Base-by-base conservation (phyloP, 2,888 invertebrate species). In the Orgyia antiqua region DNA sequence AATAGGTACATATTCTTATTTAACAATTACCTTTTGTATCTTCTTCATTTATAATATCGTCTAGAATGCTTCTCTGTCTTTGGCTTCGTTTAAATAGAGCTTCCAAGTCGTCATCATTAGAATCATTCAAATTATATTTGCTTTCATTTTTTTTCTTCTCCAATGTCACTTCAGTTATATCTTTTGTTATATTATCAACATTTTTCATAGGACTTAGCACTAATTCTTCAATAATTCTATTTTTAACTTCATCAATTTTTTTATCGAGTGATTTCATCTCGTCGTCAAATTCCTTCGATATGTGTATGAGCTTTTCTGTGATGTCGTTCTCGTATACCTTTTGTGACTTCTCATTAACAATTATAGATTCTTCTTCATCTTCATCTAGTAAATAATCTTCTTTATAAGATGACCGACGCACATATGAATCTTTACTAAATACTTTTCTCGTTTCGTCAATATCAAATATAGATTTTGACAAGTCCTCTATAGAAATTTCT, bases 1-100 rank as follows among this genome's bases (percentile, higher is more conserved):
- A n/a, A n/a, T n/a, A n/a, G 55, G 47, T 59, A 63, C 68, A 52
- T 67, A 58, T 58, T 71, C 67, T 68, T 61, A 68, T 55, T 68
- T 61, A 64, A 69, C 54, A 74, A 67, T 84, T 87, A 87, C 87
- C 87, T 87, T 87, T 84, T 68, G 72, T 83, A 54, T 88, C 87
- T 82, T 89, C 89, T 61, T 89, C 86, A 60, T 88, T 88, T 38
- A 91, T 77, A 52, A 92, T 90, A 72, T 92, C 91, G 50, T 90
- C 91, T 56, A 92, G 84, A 55, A 91, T 88, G 72, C 90, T 91
- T 68, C 92, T 88, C 68, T 93, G 92, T 56, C 88, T 88, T 66
- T 90, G 88, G 46, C 91, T 90, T 55, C 91, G 87, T 66, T 78
- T 88, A 27, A 92, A 76, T 34, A 92, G 77, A 36, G 88, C 89